These are phyloP conservation scores for Noturus placidus DNA, from an alignment of 2,113 vertebrate genomes.

Conservation along the genomic window DNA sequence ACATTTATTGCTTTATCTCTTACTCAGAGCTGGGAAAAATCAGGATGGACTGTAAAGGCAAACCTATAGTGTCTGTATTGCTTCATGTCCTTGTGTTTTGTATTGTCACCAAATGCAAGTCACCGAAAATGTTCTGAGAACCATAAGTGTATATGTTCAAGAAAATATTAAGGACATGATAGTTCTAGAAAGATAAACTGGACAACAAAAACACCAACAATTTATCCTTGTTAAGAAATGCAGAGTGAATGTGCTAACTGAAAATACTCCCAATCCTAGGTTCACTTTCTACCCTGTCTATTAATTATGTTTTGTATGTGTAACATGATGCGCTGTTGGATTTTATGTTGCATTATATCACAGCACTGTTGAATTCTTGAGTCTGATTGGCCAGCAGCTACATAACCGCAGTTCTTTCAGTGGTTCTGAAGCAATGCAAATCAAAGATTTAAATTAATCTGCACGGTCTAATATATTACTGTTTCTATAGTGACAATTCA, in stretches of 20 bases:
- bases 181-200: background rate
- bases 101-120: background rate
- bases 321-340: background rate
- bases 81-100: background rate
- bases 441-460: no score
- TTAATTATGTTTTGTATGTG: background rate
- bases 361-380: background rate
- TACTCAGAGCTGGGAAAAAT: background rate
- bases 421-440: background rate
- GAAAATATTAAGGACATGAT: background rate
- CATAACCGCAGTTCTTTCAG: background rate
- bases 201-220: background rate
- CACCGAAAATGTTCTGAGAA: background rate
- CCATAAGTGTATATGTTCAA: background rate
- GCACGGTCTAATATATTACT: no score
- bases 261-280: background rate
- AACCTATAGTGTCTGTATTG: background rate
- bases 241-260: background rate
- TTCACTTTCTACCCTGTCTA: background rate
- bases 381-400: background rate
- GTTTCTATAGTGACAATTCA: no score
- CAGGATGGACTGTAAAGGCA: background rate
- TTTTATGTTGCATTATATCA: background rate
- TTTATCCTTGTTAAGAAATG: background rate
- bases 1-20: background rate